A percentile compares a stretch with the other conserved stretches of the same genome.
Evolutionary conservation across 2,113 vertebrate species (phyloP).

Genomic region (Melanerpes aurifrons): DNA sequence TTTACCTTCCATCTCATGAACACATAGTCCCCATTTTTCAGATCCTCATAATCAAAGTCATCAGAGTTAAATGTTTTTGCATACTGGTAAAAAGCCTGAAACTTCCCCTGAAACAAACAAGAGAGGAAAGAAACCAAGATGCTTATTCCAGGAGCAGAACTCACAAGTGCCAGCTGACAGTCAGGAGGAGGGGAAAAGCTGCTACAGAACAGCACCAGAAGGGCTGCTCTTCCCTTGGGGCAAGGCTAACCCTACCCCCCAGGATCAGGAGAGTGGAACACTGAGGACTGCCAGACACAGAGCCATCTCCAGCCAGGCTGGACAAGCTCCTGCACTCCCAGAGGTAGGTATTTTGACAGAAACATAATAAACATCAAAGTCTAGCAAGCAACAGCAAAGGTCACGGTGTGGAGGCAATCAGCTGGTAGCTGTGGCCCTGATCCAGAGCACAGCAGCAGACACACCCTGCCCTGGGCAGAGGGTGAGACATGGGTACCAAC

Average conservation of each 20-base stretch:
- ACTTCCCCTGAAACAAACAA: slow-evolving; percentile 87
- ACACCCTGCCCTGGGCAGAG: not conserved
- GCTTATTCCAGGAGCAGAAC: not conserved
- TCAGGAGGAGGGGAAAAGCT: not conserved
- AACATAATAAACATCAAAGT: not conserved
- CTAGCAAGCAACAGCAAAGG: not conserved
- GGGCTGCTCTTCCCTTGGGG: not conserved
- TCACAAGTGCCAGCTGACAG: not conserved
- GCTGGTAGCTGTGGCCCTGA: not conserved
- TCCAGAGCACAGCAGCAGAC: not conserved
- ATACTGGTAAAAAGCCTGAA: slow-evolving; percentile 96
- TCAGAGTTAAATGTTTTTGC: slow-evolving; percentile 98
- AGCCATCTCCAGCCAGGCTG: not conserved
- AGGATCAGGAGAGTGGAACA: not conserved
- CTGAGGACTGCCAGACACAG: not conserved
- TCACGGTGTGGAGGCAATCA: not conserved
- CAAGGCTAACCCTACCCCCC: not conserved
- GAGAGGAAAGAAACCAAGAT: not conserved
- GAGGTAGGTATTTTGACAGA: not conserved
- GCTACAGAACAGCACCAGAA: not conserved
- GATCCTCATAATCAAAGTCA: slow-evolving; percentile 94
- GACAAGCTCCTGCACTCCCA: not conserved
- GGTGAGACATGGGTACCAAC: not conserved
- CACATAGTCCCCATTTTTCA: slow-evolving; percentile 94
- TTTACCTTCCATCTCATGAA: slow-evolving; percentile 99